phyloP scores from a whole-genome alignment of 2,113 vertebrate genomes.

The Symphodus melops region DNA sequence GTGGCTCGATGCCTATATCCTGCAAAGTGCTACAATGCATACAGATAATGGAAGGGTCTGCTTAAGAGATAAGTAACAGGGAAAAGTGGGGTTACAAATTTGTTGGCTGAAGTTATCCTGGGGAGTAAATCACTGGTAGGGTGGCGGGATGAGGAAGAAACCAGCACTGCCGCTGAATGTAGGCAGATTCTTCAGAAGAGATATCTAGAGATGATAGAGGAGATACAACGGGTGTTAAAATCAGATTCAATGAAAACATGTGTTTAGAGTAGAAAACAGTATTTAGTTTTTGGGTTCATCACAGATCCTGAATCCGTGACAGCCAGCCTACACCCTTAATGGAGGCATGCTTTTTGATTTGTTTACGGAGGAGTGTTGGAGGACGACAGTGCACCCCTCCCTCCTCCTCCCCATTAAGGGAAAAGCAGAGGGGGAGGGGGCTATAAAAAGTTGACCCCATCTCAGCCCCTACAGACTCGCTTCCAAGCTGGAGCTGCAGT shows the following conservation, averaged over 20 bases:
- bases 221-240: slow-evolving; percentile 19
- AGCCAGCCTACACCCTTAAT: slow-evolving; percentile 15
- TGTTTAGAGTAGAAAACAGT: neutral
- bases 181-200: slow-evolving; percentile 46
- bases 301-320: slow-evolving; percentile 23
- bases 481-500: slow-evolving; percentile 71
- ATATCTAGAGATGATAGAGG: slow-evolving; percentile 57
- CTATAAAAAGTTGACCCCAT: slow-evolving; percentile 86
- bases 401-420: slow-evolving; percentile 67
- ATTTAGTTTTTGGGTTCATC: neutral
- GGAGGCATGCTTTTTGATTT: slow-evolving; percentile 38
- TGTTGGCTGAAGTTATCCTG: slow-evolving; percentile 40
- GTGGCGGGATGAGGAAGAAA: slow-evolving; percentile 14
- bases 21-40: slow-evolving; percentile 71
- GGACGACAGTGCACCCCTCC: slow-evolving; percentile 46
- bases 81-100: slow-evolving; percentile 10
- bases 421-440: slow-evolving; percentile 68
- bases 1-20: slow-evolving; percentile 38
- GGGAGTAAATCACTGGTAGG: slow-evolving; percentile 38
- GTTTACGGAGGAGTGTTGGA: slow-evolving; percentile 69
- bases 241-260: slow-evolving; percentile 4
- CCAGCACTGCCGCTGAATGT: slow-evolving; percentile 50
- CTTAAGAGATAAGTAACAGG: slow-evolving; percentile 36
- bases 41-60: slow-evolving; percentile 42
- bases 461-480: slow-evolving; percentile 67